These are phyloP conservation scores for Sparus aurata DNA, from an alignment of 2,797 vertebrate species.

Conservation along the genomic window DNA sequence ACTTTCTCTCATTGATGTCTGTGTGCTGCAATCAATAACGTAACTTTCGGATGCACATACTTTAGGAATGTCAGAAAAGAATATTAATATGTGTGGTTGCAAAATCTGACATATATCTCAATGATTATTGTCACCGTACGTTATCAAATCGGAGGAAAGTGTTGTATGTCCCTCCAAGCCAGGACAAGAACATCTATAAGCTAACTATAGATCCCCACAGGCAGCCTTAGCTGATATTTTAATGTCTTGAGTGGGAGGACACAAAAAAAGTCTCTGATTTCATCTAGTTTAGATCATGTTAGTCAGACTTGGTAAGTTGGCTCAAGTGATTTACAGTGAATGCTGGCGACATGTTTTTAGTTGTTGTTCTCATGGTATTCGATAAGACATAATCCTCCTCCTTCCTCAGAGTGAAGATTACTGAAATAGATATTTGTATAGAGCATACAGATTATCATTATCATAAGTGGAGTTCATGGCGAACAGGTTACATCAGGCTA, in stretches of 20 bases:
- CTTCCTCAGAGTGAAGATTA: too few species aligned
- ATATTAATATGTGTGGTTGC: background rate
- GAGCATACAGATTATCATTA: too few species aligned
- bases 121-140: too few species aligned
- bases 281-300: background rate
- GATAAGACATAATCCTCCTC: too few species aligned
- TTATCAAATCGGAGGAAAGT: background rate
- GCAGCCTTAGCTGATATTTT: background rate
- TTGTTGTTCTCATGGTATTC: too few species aligned
- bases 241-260: background rate
- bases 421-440: too few species aligned
- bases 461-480: too few species aligned
- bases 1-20: background rate
- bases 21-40: constrained; percentile 5
- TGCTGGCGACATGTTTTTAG: too few species aligned
- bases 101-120: background rate
- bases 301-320: background rate
- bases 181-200: background rate
- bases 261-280: background rate
- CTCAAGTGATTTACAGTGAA: too few species aligned
- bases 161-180: background rate
- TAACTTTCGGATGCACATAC: background rate
- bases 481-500: too few species aligned
- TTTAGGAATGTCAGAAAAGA: background rate
- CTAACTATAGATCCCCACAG: background rate